Base-by-base conservation (phyloP, 2,113 vertebrate species). In the Suricata suricatta region DNA sequence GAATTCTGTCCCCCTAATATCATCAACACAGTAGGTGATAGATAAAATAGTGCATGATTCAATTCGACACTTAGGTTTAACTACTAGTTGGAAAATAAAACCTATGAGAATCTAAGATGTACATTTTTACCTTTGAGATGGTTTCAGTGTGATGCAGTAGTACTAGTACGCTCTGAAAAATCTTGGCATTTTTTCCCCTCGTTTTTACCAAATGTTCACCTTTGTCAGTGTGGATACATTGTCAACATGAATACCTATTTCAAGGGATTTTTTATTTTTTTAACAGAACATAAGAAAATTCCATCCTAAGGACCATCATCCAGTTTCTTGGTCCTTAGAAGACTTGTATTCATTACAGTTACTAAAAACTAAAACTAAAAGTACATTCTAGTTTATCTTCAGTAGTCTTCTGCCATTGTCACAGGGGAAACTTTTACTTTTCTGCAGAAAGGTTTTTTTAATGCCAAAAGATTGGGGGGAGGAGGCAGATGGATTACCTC, bases 111-210 rank as follows among this genome's bases (percentile, higher is more conserved):
- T 76, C 52, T 50, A 81, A 90, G 60, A 57, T 95, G 85, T 95
- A 96, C 76, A 60, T 98, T 98, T 98, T 98, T 93, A 98, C 82
- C 97, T 98, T 23, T 96, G 89, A 98, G 87, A 66, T 82, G 95
- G 84, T 96, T 98, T 81, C 91, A 96, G 23, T 93, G 66, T 66
- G 85, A 93, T 64, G 57, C 92, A 95, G 86, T 91, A 95, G 91
- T 41, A 47, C 8, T 92, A 90, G 90, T 50, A 44, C 35, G 47
- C 86, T 74, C 15, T 83, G 92, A 74, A 88, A 98, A 96, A 80
- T 93, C 57, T 19, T 9, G 57, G 50, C 50, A 3, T 10, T 33
- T 52, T 95, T 90, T 57, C 97, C 97, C 82, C 44, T 81, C 38
- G 97, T 47, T 94, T 96, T 95, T 97, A 93, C 41, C 44, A 90